Evolutionary conservation across 1,140 invertebrate genomes (phyloP).

Genomic region (Tetranychus cinnabarinus): DNA sequence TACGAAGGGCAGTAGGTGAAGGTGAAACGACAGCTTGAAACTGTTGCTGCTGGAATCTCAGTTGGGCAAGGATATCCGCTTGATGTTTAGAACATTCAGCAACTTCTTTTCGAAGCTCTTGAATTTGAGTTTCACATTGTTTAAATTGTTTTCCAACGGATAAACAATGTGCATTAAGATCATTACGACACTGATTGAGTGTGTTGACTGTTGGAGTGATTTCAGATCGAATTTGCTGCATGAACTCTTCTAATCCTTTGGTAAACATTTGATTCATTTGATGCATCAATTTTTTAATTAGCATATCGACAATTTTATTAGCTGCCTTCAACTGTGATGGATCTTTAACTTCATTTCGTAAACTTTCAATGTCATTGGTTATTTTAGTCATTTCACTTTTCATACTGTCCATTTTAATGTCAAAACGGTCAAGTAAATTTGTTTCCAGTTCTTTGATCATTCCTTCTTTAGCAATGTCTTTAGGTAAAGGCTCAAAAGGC

Average conservation of each 20-base stretch:
- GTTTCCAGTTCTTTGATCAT: background rate
- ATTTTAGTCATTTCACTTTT: background rate
- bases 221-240: background rate
- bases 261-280: background rate
- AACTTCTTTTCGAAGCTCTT: background rate
- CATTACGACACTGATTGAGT: background rate
- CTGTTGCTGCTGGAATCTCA: background rate
- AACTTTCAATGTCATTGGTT: background rate
- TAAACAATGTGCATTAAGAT: background rate
- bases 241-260: conserved; percentile 1
- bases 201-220: background rate
- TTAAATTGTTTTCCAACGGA: background rate
- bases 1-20: background rate
- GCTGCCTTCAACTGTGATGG: background rate
- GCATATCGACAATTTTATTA: background rate
- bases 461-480: background rate
- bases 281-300: background rate
- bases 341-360: background rate
- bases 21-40: background rate
- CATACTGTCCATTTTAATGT: background rate
- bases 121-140: background rate
- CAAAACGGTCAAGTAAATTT: background rate
- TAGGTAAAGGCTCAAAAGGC: background rate
- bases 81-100: background rate
- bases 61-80: background rate